Percentiles rank a stretch among this genome's conserved stretches.
Conservation (phyloP, 2,797 vertebrate genomes). For the Ctenosaura bakeri region DNA sequence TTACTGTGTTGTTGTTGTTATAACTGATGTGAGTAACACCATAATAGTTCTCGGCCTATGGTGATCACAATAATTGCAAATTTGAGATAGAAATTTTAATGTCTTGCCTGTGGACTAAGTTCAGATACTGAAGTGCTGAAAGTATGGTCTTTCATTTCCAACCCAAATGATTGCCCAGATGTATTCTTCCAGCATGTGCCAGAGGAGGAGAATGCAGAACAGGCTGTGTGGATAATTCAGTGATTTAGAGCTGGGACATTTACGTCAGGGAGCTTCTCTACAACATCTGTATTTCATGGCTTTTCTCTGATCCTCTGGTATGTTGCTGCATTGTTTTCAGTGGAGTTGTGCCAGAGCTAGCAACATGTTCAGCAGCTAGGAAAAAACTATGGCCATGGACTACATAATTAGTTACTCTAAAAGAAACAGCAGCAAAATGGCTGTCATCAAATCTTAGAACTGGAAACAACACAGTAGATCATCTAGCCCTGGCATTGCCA, state of each 20-base stretch:
- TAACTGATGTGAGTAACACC: background rate
- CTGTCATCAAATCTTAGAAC: conserved; percentile 26
- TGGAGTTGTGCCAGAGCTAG: conserved; percentile 19
- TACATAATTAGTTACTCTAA: conserved; percentile 31
- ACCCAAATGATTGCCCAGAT: conserved; percentile 3
- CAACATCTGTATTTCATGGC: conserved; percentile 40
- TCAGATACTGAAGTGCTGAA: conserved; percentile 9
- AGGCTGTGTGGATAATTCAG: conserved; percentile 9
- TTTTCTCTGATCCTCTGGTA: conserved; percentile 13
- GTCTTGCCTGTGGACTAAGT: background rate
- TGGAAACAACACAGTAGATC: conserved; percentile 25
- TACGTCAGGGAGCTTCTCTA: conserved; percentile 4
- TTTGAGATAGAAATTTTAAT: background rate
- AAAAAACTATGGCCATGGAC: conserved; percentile 16
- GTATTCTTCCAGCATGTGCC: background rate
- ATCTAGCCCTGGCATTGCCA: background rate
- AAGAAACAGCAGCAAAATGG: conserved; percentile 30
- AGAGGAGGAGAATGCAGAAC: conserved; percentile 20
- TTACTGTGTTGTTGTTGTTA: background rate
- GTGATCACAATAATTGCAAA: background rate
- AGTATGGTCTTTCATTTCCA: conserved; percentile 9
- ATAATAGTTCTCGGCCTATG: too few relatives aligned
- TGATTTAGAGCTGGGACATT: background rate
- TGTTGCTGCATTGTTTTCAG: conserved; percentile 31
- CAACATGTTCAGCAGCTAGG: conserved; percentile 29